Percentiles rank a stretch among this genome's conserved stretches.
Evolutionary conservation across 2,113 vertebrate species (phyloP).

Genomic region (Petrocephalus microphthalmus): DNA sequence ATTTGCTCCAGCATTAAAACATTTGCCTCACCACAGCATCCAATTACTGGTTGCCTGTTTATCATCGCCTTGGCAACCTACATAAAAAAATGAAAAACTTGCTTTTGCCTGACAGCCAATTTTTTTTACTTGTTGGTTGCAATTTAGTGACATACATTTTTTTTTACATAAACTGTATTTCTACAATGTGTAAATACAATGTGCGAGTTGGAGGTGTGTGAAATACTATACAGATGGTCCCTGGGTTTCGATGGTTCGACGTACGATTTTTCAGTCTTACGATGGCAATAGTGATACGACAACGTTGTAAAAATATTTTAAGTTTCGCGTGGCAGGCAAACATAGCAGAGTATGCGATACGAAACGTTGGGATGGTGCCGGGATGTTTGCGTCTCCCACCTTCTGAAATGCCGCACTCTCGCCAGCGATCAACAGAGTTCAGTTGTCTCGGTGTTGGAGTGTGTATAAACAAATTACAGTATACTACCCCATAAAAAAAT

Average conservation of each 20-base stretch:
- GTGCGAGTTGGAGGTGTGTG: not conserved
- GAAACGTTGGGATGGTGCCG: not conserved
- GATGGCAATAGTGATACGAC: no score
- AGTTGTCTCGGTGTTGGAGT: no score
- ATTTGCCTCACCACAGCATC: not conserved
- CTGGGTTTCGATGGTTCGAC: not conserved
- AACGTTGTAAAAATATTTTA: no score
- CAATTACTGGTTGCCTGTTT: not conserved
- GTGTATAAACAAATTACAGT: no score
- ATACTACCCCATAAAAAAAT: no score
- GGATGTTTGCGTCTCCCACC: no score
- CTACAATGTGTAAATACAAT: not conserved
- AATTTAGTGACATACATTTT: not conserved
- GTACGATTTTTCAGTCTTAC: no score
- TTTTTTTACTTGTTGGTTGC: not conserved
- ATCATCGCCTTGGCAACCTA: not conserved
- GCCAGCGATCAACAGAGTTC: no score
- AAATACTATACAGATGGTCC: not conserved
- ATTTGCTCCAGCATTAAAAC: not conserved
- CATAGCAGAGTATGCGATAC: not conserved
- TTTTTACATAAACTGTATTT: not conserved
- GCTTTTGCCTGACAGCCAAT: slow-evolving; percentile 1
- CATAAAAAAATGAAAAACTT: not conserved
- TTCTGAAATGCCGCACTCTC: no score
- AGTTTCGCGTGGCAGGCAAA: no score